Evolutionary conservation across 1,140 invertebrate species (phyloP).

Genomic region (Phenacoccus solenopsis): DNA sequence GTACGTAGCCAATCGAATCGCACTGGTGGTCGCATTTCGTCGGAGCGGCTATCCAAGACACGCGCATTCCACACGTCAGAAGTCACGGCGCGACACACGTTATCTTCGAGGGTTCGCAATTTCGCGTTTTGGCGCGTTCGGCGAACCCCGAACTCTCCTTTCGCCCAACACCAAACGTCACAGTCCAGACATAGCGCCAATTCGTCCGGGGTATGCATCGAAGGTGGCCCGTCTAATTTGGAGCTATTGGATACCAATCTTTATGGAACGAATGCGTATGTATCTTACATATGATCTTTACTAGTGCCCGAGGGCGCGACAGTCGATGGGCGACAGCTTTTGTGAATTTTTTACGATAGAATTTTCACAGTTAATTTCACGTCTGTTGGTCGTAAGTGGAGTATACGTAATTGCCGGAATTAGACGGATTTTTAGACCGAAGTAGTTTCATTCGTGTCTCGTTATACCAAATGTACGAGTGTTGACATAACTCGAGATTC

Average conservation of each 20-base stretch:
- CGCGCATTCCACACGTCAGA: background rate
- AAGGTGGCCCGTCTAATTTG: background rate
- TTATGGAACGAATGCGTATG: background rate
- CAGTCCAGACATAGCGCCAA: slow-evolving; percentile 5
- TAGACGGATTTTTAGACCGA: too few species aligned
- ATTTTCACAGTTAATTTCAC: too few species aligned
- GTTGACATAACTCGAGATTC: too few species aligned
- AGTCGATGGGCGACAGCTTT: too few species aligned
- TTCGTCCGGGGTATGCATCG: background rate
- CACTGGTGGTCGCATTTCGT: background rate
- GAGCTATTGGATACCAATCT: background rate
- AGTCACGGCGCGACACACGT: slow-evolving; percentile 15
- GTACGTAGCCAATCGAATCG: background rate
- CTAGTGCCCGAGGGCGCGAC: too few species aligned
- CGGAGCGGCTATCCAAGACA: background rate
- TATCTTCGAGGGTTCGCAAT: slow-evolving; percentile 8
- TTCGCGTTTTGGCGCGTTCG: slow-evolving; percentile 14
- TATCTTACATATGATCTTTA: too few species aligned
- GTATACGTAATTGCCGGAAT: too few species aligned
- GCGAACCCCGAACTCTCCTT: slow-evolving; percentile 6
- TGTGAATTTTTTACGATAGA: too few species aligned
- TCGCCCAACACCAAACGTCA: background rate
- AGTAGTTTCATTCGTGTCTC: too few species aligned
- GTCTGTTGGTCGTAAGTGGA: too few species aligned
- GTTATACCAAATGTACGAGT: too few species aligned